These are phyloP conservation scores for Hemicrepidius hirtus DNA, from an alignment of 2,888 invertebrate genomes.

Conservation along the genomic window DNA sequence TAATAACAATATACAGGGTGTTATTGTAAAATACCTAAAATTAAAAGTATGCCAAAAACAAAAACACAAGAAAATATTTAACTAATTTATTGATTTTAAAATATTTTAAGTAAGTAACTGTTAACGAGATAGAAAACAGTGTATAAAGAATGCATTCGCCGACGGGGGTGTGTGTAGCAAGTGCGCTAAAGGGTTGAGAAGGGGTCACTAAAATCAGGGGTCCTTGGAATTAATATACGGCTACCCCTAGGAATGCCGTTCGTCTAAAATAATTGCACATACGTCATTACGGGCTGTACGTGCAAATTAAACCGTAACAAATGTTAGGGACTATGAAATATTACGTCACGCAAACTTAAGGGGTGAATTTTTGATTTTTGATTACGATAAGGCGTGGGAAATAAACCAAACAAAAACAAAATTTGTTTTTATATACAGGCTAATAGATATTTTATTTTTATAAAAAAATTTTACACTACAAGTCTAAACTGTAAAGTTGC, in stretches of 20 bases:
- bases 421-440: no score
- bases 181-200: slow-evolving; percentile 51
- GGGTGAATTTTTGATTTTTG: slow-evolving; percentile 11
- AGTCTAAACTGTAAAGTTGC: no score
- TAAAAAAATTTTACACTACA: no score
- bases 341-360: background rate
- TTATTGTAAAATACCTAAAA: no score
- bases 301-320: slow-evolving; percentile 49
- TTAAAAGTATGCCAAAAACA: no score
- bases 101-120: background rate
- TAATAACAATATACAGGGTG: no score
- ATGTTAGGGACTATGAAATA: slow-evolving; percentile 39
- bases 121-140: slow-evolving; percentile 29
- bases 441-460: no score
- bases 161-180: slow-evolving; percentile 37
- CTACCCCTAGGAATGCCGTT: slow-evolving; percentile 65
- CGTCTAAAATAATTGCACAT: slow-evolving; percentile 68
- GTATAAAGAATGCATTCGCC: slow-evolving; percentile 40
- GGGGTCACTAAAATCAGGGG: slow-evolving; percentile 65
- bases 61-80: no score
- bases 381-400: background rate
- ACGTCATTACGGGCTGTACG: slow-evolving; percentile 59
- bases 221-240: slow-evolving; percentile 68
- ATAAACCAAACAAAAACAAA: no score
- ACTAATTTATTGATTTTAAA: background rate